Evolutionary conservation across 2,888 invertebrate species (phyloP).

Genomic region (Nineta flava): DNA sequence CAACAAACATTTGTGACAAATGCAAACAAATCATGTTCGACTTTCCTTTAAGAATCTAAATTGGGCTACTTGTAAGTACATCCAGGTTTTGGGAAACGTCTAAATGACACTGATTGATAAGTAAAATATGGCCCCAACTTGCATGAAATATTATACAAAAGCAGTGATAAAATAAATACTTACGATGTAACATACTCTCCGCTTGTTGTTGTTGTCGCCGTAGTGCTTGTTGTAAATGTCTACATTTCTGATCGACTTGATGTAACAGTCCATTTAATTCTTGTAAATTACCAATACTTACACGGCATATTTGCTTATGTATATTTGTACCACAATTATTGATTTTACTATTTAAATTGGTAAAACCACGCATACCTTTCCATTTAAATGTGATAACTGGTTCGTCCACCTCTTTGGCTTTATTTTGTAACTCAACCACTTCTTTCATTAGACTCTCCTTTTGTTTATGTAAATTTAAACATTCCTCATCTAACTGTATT

Average conservation of each 20-base stretch:
- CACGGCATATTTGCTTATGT: conserved; percentile 5
- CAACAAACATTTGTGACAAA: too few species aligned
- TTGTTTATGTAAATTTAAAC: conserved; percentile 25
- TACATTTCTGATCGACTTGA: conserved; percentile 42
- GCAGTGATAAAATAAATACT: conserved; percentile 19
- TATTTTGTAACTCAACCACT: conserved; percentile 28
- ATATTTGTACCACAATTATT: neutral
- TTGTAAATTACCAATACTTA: conserved; percentile 16
- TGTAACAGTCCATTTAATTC: conserved; percentile 23
- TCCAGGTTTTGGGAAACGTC: too few species aligned
- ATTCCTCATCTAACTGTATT: conserved; percentile 25
- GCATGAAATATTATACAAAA: too few species aligned
- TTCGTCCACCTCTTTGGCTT: conserved; percentile 10
- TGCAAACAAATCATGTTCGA: too few species aligned
- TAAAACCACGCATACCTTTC: conserved; percentile 5
- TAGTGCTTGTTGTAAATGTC: conserved; percentile 41
- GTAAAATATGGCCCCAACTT: too few species aligned
- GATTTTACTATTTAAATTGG: neutral
- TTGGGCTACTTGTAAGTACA: too few species aligned
- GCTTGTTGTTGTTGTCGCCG: conserved; percentile 46
- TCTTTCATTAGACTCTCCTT: conserved; percentile 29
- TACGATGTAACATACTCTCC: conserved; percentile 45
- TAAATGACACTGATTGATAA: too few species aligned
- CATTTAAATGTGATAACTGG: conserved; percentile 4
- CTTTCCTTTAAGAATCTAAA: too few species aligned